Base-by-base conservation (phyloP, 2,888 invertebrate genomes). In the Allophyes oxyacanthae region DNA sequence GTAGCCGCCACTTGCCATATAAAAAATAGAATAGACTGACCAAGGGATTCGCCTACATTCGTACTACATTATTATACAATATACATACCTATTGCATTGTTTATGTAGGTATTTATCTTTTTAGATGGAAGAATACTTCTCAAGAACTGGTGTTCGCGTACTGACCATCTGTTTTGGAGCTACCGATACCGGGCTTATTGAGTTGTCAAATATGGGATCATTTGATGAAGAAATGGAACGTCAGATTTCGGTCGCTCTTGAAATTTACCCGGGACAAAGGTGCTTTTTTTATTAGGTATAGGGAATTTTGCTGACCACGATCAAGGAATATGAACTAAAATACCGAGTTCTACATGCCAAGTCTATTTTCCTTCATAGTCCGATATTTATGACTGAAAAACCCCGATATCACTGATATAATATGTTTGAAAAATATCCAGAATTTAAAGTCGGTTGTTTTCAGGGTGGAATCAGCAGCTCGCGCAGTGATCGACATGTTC, bases 391-490 rank as follows among this genome's bases (percentile, higher is more conserved):
- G n/a, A n/a, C n/a, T n/a, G n/a, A 20, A 20, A 4, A 20, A 20
- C 2, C 4, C 20, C 20, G 20, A 20, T 20, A 20, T 20, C 20
- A 20, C 4, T 4, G 20, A 20, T 3, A 3, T 20, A 20, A 20
- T n/a, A n/a, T 2, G 20, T 20, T 20, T 20, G 4, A 20, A 3
- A 20, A 20, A 15, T 5, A n/a, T n/a, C 9, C 9, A 20, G 0
- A 10, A 11, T 2, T 2, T 30, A 1, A 33, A 0, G 10, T 36
- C 15, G 28, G n/a, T 0, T 38, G 15, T 26, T 43, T 44, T n/a
- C 30, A 70, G 69, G n/a, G 41, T 15, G 1, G 36, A 59, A 25
- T 41, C 59, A 8, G 72, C 58, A 13, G 68, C 68, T 4, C 72
- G 43, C 6, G 64, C 68, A 6, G 37, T 60, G n/a, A 41, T 71